Evolutionary conservation across 1,140 invertebrate species (phyloP).

Genomic region (Thalassaphorura encarpata): DNA sequence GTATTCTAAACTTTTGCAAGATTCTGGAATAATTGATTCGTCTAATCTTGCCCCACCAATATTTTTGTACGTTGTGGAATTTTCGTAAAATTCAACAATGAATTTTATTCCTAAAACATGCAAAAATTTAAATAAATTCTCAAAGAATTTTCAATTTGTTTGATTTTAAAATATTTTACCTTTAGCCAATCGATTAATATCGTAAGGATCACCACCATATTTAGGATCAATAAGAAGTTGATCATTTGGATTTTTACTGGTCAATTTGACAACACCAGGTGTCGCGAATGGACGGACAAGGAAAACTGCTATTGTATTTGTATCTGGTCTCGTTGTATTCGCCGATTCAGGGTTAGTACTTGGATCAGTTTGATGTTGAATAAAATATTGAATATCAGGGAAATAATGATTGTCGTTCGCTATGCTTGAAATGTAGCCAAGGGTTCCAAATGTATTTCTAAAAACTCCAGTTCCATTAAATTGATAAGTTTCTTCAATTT

Average conservation of each 20-base stretch:
- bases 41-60: neutral
- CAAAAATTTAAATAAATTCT: neutral
- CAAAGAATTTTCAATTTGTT: neutral
- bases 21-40: neutral
- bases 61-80: slow-evolving; percentile 39
- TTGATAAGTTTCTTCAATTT: slow-evolving; percentile 1
- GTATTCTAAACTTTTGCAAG: neutral
- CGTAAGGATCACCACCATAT: slow-evolving; percentile 35
- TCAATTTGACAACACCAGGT: slow-evolving; percentile 36
- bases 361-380: neutral
- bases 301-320: slow-evolving; percentile 6
- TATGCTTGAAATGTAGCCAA: slow-evolving; percentile 9
- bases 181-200: slow-evolving; percentile 32
- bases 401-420: neutral
- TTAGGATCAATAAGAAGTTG: slow-evolving; percentile 46
- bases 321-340: slow-evolving; percentile 6
- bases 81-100: slow-evolving; percentile 4
- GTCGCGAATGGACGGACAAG: neutral
- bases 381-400: slow-evolving; percentile 15
- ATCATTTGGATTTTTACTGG: slow-evolving; percentile 39
- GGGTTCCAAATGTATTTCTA: neutral
- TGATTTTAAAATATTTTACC: slow-evolving; percentile 36
- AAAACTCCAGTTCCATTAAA: neutral
- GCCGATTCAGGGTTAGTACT: neutral
- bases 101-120: neutral